Base-by-base conservation (phyloP, 2,888 invertebrate genomes). In the Synergus umbraculus region DNA sequence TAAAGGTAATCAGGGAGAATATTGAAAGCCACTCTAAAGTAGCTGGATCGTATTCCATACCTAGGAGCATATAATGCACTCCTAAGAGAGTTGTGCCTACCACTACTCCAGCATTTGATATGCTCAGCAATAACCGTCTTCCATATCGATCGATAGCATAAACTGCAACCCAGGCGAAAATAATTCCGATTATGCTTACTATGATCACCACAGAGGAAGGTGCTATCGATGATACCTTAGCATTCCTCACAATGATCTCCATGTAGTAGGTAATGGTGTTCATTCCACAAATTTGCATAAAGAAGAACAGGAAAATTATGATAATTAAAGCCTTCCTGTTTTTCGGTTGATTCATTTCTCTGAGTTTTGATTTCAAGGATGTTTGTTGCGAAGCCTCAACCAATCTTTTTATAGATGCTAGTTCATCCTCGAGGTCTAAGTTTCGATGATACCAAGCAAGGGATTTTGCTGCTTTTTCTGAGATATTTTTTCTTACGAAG, bases 381-480 rank as follows among this genome's bases (percentile, higher is more conserved):
- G 46, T 49, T 49, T 13, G 2, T 84, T 80, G 18, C 78, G 60
- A 9, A 88, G 44, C 78, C 2, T 66, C 49, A 0, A 89, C 79
- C 79, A 88, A 88, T 13, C 80, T 66, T 12, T 84, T 82, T n/a
- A 89, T 49, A 66, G 78, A 18, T 49, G 77, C 78, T 0, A 82
- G 76, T 29, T 90, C 91, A 0, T 76, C 12, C 0, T 83, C 83
- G 4, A 85, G 83, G 77, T 91, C 87, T 4, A 81, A 82, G 0
- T 86, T 82, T 0, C 88, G 86, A 3, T 88, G 87, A 73, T 91
- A 91, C 88, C 88, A 90, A 2, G 46, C 80, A 10, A 91, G 83
- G 0, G 91, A 87, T 0, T 76, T 9, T 29, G 76, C 85, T 0
- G 91, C 90, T 22, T 88, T 83, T n/a, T 87, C 84, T 0, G 85